A percentile compares a stretch with the other conserved stretches of the same genome.
phyloP scores from a whole-genome alignment of 2,797 vertebrate genomes.

The Peromyscus eremicus region DNA sequence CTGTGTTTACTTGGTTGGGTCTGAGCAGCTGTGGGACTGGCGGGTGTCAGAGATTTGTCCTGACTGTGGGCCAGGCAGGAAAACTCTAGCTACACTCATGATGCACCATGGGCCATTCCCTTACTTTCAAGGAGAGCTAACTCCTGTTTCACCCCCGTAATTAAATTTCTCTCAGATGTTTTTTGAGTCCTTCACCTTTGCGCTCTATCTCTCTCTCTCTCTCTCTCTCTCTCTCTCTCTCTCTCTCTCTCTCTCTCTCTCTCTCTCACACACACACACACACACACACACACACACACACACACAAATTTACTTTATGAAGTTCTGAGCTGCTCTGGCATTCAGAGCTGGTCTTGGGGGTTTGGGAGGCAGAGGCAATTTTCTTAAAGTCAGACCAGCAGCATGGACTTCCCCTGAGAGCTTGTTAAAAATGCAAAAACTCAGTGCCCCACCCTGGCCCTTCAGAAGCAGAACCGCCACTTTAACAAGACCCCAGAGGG shows the following conservation, averaged over 20 bases:
- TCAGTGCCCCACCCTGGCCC: neutral
- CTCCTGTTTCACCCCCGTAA: neutral
- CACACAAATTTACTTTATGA: neutral
- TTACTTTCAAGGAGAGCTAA: neutral
- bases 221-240: neutral
- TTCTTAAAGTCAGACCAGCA: neutral
- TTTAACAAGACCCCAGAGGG: conserved; percentile 36
- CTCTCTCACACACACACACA: neutral
- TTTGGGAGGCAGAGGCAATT: neutral
- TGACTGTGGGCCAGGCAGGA: too few relatives aligned
- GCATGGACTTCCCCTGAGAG: neutral
- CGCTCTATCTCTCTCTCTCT: neutral
- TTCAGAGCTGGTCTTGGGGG: neutral
- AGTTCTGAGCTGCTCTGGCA: neutral
- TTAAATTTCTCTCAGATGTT: conserved; percentile 15
- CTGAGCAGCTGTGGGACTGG: too few relatives aligned
- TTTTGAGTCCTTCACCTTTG: neutral
- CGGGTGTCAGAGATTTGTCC: too few relatives aligned
- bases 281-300: neutral
- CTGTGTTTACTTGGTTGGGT: too few relatives aligned
- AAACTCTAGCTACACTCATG: too few relatives aligned
- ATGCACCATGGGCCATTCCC: neutral
- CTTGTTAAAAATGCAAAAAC: conserved; percentile 23
- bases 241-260: neutral
- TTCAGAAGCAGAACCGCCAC: neutral